Base-by-base conservation (phyloP, 2,888 invertebrate species). In the Conchocele bisecta region DNA sequence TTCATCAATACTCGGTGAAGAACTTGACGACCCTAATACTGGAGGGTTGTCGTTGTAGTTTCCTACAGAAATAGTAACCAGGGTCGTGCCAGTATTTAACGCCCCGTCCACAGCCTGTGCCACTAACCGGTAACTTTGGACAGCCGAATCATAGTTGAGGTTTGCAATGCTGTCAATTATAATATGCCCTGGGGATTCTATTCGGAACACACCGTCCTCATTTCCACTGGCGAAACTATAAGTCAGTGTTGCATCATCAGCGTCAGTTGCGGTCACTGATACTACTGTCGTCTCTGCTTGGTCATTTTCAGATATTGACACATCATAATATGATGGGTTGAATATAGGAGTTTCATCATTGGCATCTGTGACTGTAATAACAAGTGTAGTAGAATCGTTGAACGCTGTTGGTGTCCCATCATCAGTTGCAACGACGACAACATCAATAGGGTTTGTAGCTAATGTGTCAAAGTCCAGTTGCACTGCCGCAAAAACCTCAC, bases 61-160 rank as follows among this genome's bases (percentile, higher is more conserved):
- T 22, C 63, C 70, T 6, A 81, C 60, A 24, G 56, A 46, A 15
- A 86, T 75, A 9, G 59, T 61, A 6, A 86, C 76, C n/a, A 75
- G 73, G n/a, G 73, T 64, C 2, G 76, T 64, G 11, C 75, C 76
- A 13, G 75, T 77, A 24, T 66, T 48, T 6, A 61, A 44, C 3
- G 83, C 83, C 41, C 92, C 91, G 90, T 44, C 94, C 93, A 9
- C 92, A 92, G 51, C 95, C 94, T 80, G 95, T 37, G 98, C 93
- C 90, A 97, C 97, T 22, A 98, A 92, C 70, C 94, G 94, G 91
- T 98, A 98, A 87, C n/a, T n/a, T n/a, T n/a, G n/a, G 2, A 79
- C 70, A n/a, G n/a, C n/a, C n/a, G n/a, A n/a, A n/a, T n/a, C 88
- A 35, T 78, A 85, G 66, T 89, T 87, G 9, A 89, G 79, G 17